These are phyloP conservation scores for Erpornis zantholeuca DNA, from an alignment of 2,113 vertebrate species.

Conservation along the genomic window DNA sequence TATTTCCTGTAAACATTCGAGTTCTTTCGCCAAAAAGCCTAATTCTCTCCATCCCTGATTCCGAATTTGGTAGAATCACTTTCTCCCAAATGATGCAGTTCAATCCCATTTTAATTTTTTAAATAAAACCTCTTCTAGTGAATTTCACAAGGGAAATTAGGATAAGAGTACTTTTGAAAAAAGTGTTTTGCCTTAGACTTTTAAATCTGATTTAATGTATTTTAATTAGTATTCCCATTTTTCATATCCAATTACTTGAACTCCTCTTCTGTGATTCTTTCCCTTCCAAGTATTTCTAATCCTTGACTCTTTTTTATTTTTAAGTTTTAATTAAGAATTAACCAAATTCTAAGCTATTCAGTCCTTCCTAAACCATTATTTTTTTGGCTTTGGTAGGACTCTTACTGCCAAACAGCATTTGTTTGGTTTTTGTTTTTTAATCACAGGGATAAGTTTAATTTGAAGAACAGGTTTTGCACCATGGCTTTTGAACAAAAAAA, in stretches of 20 bases:
- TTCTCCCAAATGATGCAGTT: not conserved
- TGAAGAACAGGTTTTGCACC: not conserved
- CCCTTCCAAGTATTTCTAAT: not conserved
- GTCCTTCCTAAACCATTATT: not conserved
- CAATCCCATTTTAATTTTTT: not conserved
- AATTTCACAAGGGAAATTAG: not conserved
- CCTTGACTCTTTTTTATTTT: not conserved
- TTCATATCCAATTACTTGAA: not conserved
- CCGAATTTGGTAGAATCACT: not conserved
- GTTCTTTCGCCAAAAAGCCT: not conserved
- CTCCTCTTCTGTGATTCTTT: not conserved
- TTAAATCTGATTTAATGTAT: not conserved
- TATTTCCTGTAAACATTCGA: not conserved
- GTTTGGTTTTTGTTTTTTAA: not conserved
- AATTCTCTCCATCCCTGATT: not conserved
- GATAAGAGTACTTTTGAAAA: not conserved
- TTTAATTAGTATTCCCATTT: not conserved
- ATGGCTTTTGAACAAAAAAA: not conserved
- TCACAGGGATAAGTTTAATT: not conserved
- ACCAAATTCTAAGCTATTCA: not conserved
- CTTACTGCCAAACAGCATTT: not conserved
- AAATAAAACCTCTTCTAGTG: not conserved
- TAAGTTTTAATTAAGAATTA: not conserved
- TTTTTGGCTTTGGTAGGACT: not conserved
- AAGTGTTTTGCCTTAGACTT: not conserved